Conservation (phyloP, 2,797 vertebrate species). For the Malacoctenus gilli region DNA sequence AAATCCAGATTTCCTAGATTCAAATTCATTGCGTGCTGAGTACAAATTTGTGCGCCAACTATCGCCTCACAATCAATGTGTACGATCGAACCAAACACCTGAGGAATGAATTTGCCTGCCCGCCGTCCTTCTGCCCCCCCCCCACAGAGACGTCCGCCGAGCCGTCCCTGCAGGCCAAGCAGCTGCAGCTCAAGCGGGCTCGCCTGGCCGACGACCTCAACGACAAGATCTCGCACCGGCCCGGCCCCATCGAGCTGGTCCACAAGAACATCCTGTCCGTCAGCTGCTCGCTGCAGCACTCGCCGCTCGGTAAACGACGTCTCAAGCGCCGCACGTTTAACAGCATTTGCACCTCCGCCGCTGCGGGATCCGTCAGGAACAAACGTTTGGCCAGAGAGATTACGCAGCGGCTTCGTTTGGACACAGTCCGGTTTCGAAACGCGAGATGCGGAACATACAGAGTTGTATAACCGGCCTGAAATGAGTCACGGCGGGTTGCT, state of each 20-base stretch:
- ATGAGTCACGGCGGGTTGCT: slow-evolving; percentile 20
- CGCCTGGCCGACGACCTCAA: slow-evolving; percentile 95
- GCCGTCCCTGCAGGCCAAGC: slow-evolving; percentile 86
- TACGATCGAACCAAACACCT: no score
- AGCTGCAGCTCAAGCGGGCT: slow-evolving; percentile 94
- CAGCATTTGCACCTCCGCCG: no score
- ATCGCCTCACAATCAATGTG: no score
- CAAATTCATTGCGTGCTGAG: no score
- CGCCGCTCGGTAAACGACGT: slow-evolving; percentile 65
- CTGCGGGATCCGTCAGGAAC: no score
- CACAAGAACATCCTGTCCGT: slow-evolving; percentile 92
- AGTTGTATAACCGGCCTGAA: slow-evolving; percentile 55
- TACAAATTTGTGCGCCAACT: no score
- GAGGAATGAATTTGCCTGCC: no score
- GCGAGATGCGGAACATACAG: no score
- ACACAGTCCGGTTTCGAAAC: slow-evolving; percentile 56
- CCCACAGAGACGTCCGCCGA: slow-evolving; percentile 77
- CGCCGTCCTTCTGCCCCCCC: no score
- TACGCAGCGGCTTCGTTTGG: slow-evolving; percentile 35
- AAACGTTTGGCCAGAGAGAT: slow-evolving; percentile 4
- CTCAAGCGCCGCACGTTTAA: no score
- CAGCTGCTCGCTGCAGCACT: slow-evolving; percentile 52
- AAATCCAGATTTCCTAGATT: no score
- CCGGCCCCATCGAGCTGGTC: slow-evolving; percentile 94
- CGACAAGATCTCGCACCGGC: slow-evolving; percentile 94